Evolutionary conservation across 2,113 vertebrate species (phyloP).

Genomic region (Siphamia tubifer): DNA sequence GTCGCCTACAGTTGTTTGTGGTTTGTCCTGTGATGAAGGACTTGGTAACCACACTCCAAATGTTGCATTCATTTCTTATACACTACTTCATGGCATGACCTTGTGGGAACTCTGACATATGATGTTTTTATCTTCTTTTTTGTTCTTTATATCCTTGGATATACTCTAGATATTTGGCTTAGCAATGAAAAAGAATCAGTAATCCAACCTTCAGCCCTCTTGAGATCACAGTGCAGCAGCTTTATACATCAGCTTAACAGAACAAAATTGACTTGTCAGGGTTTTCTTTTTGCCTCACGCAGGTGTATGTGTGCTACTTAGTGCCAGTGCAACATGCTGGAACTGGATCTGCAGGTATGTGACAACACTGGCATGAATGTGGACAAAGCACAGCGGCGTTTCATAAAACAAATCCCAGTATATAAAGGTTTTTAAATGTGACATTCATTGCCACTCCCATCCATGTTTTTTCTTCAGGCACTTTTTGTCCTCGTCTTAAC

Average conservation of each 20-base stretch:
- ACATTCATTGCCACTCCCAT: slow-evolving; percentile 51
- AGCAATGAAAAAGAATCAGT: slow-evolving; percentile 13
- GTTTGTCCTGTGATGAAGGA: background rate
- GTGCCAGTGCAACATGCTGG: slow-evolving; percentile 38
- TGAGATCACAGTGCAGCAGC: slow-evolving; percentile 40
- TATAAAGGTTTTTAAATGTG: slow-evolving; percentile 13
- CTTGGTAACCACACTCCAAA: background rate
- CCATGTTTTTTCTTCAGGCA: slow-evolving; percentile 44
- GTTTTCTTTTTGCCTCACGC: slow-evolving; percentile 20
- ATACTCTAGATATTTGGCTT: slow-evolving; percentile 1
- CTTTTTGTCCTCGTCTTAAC: slow-evolving; percentile 47
- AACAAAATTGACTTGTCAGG: slow-evolving; percentile 39
- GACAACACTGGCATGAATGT: slow-evolving; percentile 25
- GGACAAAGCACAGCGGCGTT: background rate
- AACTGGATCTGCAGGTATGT: slow-evolving; percentile 62
- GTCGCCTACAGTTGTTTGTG: background rate
- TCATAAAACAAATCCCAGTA: background rate
- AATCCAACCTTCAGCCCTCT: slow-evolving; percentile 29
- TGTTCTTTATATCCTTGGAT: slow-evolving; percentile 27
- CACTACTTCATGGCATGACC: background rate
- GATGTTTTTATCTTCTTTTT: slow-evolving; percentile 7
- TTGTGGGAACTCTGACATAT: slow-evolving; percentile 7
- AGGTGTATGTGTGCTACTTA: slow-evolving; percentile 9
- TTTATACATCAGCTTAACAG: slow-evolving; percentile 46
- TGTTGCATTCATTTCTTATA: background rate